These are phyloP conservation scores for Chloebia gouldiae DNA, from an alignment of 2,113 vertebrate species.

Conservation along the genomic window DNA sequence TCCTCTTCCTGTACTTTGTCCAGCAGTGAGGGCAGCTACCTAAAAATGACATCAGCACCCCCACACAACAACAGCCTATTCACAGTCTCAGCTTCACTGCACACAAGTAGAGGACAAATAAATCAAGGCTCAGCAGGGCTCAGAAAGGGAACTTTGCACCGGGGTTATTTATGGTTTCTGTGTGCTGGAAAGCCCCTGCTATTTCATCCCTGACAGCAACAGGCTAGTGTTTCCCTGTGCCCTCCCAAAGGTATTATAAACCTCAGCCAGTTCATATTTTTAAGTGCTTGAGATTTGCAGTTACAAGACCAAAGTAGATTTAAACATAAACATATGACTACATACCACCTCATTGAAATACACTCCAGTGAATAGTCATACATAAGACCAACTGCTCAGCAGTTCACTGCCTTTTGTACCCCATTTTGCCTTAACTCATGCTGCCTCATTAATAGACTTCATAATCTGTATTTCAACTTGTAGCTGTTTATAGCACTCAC, in stretches of 20 bases:
- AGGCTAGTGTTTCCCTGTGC: background rate
- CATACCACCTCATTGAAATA: background rate
- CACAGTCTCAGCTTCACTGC: background rate
- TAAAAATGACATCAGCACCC: background rate
- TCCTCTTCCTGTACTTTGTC: background rate
- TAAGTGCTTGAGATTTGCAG: background rate
- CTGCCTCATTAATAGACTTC: background rate
- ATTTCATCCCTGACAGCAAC: background rate
- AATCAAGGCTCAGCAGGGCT: background rate
- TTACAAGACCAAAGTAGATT: background rate
- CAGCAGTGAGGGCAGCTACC: background rate
- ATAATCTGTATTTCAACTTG: background rate
- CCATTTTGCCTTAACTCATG: background rate
- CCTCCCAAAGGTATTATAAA: background rate
- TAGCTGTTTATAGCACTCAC: background rate
- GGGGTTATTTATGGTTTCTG: background rate
- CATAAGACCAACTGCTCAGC: background rate
- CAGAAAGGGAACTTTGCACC: background rate
- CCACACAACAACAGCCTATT: background rate
- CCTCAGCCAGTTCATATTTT: background rate
- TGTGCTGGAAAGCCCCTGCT: background rate
- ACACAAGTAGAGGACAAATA: background rate
- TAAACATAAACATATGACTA: background rate
- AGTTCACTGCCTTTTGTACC: background rate
- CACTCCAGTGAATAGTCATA: background rate